Evolutionary conservation across 2,797 vertebrate species (phyloP).

Genomic region (Sebastes iracundus): DNA sequence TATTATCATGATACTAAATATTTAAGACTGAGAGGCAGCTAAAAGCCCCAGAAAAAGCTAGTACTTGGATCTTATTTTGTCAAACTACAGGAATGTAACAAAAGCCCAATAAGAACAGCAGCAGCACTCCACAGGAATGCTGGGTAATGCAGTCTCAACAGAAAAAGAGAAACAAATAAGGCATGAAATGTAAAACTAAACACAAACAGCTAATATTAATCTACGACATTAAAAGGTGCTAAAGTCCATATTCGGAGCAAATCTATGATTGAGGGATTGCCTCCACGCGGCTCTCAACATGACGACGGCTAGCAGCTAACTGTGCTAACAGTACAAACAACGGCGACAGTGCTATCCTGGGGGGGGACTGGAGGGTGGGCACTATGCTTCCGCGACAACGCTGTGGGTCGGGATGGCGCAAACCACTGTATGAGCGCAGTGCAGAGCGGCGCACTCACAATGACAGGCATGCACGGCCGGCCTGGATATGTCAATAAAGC

Average conservation of each 20-base stretch:
- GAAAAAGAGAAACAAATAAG: slow-evolving; percentile 8
- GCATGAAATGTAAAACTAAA: slow-evolving; percentile 16
- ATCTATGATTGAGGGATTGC: too few relatives aligned
- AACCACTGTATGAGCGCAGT: too few relatives aligned
- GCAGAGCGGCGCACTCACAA: too few relatives aligned
- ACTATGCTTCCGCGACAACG: too few relatives aligned
- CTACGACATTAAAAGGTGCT: neutral
- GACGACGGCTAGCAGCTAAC: too few relatives aligned
- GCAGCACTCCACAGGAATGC: neutral
- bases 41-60: neutral
- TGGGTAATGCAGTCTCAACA: slow-evolving; percentile 9
- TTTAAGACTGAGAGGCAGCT: neutral
- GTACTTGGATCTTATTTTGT: neutral
- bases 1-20: neutral
- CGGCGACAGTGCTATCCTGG: too few relatives aligned
- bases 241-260: too few relatives aligned
- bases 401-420: too few relatives aligned
- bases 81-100: neutral
- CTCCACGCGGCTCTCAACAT: too few relatives aligned
- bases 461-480: too few relatives aligned
- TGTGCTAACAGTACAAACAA: too few relatives aligned
- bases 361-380: too few relatives aligned
- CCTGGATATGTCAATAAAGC: neutral
- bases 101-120: neutral
- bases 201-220: neutral